Evolutionary conservation across 1,140 invertebrate species (phyloP).

Genomic region (Aethina tumida): DNA sequence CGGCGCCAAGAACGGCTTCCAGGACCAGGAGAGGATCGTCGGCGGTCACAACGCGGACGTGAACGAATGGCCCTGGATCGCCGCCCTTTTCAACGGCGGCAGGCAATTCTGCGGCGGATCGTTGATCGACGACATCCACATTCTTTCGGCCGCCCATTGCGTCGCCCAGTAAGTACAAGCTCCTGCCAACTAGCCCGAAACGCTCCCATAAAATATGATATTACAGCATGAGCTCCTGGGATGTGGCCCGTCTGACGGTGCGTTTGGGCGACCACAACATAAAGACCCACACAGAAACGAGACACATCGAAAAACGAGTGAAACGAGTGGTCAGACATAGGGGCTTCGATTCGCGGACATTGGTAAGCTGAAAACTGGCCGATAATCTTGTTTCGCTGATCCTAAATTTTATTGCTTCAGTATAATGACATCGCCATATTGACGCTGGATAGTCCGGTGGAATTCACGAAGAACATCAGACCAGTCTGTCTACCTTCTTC

Average conservation of each 20-base stretch:
- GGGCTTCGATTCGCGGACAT: constrained; percentile 70
- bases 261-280: constrained; percentile 77
- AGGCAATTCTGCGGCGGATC: constrained; percentile 86
- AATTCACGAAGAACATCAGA: constrained; percentile 62
- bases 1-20: constrained; percentile 60
- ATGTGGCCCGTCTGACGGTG: constrained; percentile 70
- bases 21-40: constrained; percentile 70
- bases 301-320: constrained; percentile 65
- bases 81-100: constrained; percentile 68
- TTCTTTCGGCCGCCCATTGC: constrained; percentile 86
- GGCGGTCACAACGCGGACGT: constrained; percentile 71
- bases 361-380: constrained; percentile 43
- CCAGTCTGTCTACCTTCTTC: constrained; percentile 72
- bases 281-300: constrained; percentile 56
- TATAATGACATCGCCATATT: constrained; percentile 83
- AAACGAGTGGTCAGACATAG: constrained; percentile 74
- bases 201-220: too few relatives aligned
- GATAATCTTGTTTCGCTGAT: constrained; percentile 1
- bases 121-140: constrained; percentile 69
- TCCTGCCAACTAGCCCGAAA: too few relatives aligned
- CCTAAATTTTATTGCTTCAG: constrained; percentile 36
- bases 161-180: constrained; percentile 67
- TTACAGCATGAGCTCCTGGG: constrained; percentile 78
- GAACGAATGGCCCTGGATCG: constrained; percentile 81
- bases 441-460: constrained; percentile 67